These are phyloP conservation scores for Cynaeus angustus DNA, from an alignment of 2,888 invertebrate species.

Conservation along the genomic window DNA sequence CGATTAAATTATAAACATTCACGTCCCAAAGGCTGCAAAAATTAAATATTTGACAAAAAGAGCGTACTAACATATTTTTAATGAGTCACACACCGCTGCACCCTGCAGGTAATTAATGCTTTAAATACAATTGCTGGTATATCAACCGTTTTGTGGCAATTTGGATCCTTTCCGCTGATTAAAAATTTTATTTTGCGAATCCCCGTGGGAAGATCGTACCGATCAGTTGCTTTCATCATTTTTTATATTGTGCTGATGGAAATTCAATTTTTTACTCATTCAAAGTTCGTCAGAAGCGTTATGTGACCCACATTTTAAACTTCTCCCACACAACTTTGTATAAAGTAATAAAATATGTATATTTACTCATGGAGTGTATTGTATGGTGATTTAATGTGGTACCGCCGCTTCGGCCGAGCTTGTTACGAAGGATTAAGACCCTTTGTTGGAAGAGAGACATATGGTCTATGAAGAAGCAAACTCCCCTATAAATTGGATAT, in stretches of 20 bases:
- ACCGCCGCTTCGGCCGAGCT: conserved; percentile 1
- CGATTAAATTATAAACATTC: not conserved
- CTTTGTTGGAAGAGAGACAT: conserved; percentile 15
- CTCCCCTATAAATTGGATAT: no score
- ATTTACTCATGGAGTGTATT: conserved; percentile 26
- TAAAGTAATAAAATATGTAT: conserved; percentile 24
- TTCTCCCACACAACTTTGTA: conserved; percentile 36
- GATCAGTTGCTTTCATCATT: not conserved
- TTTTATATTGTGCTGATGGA: conserved; percentile 8
- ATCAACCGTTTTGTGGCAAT: no score
- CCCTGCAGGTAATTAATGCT: conserved; percentile 6
- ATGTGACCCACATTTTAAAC: conserved; percentile 39
- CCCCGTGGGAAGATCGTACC: conserved; percentile 15
- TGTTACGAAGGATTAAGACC: not conserved
- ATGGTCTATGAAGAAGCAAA: not conserved
- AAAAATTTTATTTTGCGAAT: conserved; percentile 3
- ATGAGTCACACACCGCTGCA: conserved; percentile 11
- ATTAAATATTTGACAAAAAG: not conserved
- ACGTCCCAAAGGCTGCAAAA: not conserved
- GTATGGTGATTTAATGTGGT: conserved; percentile 32
- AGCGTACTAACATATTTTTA: conserved; percentile 5
- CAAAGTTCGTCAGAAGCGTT: conserved; percentile 19
- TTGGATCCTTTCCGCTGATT: not conserved
- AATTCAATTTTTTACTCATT: conserved; percentile 25
- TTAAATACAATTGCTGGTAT: no score